Conservation (phyloP, 2,797 vertebrate genomes). For the Cheirogaleus major region DNA sequence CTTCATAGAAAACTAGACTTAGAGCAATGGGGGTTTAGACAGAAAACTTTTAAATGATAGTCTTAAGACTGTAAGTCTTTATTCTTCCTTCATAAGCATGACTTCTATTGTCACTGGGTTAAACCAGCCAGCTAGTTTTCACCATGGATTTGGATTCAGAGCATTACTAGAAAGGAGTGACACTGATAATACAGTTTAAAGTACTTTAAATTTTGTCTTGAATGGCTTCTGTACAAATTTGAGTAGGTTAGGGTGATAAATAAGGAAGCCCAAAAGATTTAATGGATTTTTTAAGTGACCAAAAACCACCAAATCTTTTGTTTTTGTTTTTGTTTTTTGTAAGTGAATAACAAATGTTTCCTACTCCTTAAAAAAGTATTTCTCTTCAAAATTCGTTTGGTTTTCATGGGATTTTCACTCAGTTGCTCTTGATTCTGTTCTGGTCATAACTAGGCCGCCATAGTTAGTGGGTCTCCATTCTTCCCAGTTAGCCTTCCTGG, state of each 20-base stretch:
- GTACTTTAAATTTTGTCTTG: background rate
- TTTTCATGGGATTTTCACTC: background rate
- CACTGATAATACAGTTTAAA: background rate
- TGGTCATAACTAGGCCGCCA: background rate
- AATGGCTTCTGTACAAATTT: background rate
- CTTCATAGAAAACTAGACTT: background rate
- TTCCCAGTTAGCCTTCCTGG: background rate
- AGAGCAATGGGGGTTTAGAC: background rate
- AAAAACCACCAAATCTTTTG: background rate
- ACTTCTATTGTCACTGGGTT: background rate
- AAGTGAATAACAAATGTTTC: background rate
- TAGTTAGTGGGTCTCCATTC: background rate
- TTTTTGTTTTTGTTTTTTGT: background rate
- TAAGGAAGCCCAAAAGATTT: background rate
- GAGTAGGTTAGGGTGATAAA: background rate
- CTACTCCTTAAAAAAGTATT: slow-evolving; percentile 20
- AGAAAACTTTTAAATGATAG: background rate
- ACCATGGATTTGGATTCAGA: background rate
- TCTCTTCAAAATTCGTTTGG: background rate
- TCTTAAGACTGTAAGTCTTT: background rate
- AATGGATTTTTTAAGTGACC: background rate
- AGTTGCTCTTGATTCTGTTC: background rate
- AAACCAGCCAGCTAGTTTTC: background rate
- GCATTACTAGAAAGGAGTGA: background rate
- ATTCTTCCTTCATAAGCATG: background rate